phyloP scores from a whole-genome alignment of 2,113 vertebrate species.

The Corythoichthys haematopterus region DNA sequence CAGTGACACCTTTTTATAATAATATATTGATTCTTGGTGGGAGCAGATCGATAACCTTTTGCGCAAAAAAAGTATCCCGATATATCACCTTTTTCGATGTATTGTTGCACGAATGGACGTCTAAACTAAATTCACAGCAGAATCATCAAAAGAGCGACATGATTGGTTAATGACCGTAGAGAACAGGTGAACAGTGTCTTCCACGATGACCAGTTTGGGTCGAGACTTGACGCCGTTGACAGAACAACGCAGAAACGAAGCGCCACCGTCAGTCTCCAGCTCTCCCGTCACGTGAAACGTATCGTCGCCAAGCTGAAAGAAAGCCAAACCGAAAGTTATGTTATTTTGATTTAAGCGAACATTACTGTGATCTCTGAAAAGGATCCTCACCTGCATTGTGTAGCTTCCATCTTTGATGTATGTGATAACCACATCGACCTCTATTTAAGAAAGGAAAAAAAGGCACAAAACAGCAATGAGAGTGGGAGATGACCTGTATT shows the following conservation, averaged over 20 bases:
- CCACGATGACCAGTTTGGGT: conserved; percentile 82
- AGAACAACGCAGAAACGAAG: conserved; percentile 78
- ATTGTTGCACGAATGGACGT: no score
- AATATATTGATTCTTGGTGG: no score
- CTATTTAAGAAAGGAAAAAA: conserved; percentile 52
- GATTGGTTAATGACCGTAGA: conserved; percentile 71
- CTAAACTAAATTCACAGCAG: no score
- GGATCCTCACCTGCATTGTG: conserved; percentile 81
- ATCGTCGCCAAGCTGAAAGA: conserved; percentile 75
- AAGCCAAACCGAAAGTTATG: neutral
- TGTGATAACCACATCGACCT: conserved; percentile 74
- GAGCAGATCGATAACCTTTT: no score
- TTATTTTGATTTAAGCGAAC: neutral
- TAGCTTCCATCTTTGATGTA: conserved; percentile 86
- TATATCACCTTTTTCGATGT: no score
- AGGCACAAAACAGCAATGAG: no score
- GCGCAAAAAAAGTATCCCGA: no score
- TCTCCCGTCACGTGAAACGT: conserved; percentile 77
- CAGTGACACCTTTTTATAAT: no score
- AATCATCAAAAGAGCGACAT: no score
- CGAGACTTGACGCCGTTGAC: conserved; percentile 78
- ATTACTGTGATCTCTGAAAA: neutral
- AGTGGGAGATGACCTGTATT: no score
- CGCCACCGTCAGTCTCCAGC: conserved; percentile 68
- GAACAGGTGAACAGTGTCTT: conserved; percentile 85